These are phyloP conservation scores for Drosophila fuyamai DNA, from an alignment of 1,140 invertebrate species.

Conservation along the genomic window DNA sequence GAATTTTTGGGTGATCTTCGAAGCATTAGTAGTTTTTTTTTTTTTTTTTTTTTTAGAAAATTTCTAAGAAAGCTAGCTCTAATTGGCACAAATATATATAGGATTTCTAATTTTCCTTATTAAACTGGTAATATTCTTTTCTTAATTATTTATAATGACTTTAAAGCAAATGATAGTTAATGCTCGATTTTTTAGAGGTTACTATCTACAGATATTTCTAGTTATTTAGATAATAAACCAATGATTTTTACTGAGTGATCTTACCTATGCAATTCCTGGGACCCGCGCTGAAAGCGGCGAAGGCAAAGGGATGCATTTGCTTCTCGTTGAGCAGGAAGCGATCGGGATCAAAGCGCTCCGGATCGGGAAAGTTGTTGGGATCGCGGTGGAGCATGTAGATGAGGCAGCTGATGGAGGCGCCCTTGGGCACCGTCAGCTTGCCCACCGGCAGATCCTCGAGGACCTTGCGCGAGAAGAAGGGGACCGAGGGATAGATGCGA, in stretches of 20 bases:
- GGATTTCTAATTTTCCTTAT: too few species aligned
- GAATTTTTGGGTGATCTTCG: neutral
- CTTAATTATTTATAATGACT: too few species aligned
- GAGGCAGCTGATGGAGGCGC: constrained; percentile 84
- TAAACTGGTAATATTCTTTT: too few species aligned
- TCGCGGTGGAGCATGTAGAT: constrained; percentile 87
- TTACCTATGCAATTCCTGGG: constrained; percentile 89
- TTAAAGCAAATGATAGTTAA: too few species aligned
- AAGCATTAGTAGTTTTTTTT: neutral
- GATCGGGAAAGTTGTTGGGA: constrained; percentile 87
- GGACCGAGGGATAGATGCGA: constrained; percentile 89
- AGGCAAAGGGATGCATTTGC: constrained; percentile 85
- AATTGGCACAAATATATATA: too few species aligned
- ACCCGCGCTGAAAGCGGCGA: constrained; percentile 89
- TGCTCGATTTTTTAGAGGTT: too few species aligned
- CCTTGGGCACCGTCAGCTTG: constrained; percentile 85
- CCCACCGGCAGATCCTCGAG: constrained; percentile 85
- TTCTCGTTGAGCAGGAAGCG: constrained; percentile 87
- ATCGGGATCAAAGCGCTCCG: constrained; percentile 89
- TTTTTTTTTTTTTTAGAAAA: neutral
- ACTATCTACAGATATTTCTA: too few species aligned
- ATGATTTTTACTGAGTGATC: constrained; percentile 1
- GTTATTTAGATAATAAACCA: too few species aligned
- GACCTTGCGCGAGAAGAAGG: constrained; percentile 87
- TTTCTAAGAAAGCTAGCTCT: too few species aligned